These are phyloP conservation scores for Cyprichromis sp. DNA, from an alignment of 2,113 vertebrate species.

Conservation along the genomic window DNA sequence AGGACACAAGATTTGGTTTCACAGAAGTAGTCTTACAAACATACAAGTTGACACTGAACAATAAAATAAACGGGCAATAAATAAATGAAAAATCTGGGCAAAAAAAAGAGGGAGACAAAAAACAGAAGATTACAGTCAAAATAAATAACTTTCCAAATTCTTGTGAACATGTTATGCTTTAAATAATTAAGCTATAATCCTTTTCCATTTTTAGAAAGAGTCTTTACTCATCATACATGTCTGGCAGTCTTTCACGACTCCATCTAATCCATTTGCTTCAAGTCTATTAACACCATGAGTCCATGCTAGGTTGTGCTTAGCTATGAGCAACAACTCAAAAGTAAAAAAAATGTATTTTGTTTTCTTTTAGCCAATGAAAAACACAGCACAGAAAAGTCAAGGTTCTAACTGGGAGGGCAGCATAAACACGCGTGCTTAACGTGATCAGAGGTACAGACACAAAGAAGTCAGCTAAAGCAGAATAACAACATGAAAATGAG, in stretches of 20 bases:
- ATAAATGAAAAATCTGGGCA: not conserved
- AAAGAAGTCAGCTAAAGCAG: not conserved
- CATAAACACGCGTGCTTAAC: fast-evolving
- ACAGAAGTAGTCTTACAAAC: not conserved
- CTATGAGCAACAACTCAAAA: not conserved
- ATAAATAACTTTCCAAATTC: not conserved
- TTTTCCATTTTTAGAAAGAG: not conserved
- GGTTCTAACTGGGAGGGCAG: not conserved
- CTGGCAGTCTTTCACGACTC: not conserved
- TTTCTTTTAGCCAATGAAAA: not conserved
- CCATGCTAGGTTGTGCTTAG: not conserved
- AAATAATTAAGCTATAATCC: not conserved
- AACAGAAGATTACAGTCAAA: not conserved
- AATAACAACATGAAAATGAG: not conserved
- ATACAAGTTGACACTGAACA: not conserved
- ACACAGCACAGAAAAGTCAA: not conserved
- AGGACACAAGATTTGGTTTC: not conserved
- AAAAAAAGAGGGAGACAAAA: not conserved
- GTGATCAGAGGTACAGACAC: not conserved
- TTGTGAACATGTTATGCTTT: not conserved
- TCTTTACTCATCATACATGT: not conserved
- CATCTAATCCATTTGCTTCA: not conserved
- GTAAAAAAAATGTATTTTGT: fast-evolving
- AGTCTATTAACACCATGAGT: not conserved
- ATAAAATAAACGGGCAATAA: not conserved